Conservation (phyloP, 1,140 invertebrate species). For the Orchesella cincta region DNA sequence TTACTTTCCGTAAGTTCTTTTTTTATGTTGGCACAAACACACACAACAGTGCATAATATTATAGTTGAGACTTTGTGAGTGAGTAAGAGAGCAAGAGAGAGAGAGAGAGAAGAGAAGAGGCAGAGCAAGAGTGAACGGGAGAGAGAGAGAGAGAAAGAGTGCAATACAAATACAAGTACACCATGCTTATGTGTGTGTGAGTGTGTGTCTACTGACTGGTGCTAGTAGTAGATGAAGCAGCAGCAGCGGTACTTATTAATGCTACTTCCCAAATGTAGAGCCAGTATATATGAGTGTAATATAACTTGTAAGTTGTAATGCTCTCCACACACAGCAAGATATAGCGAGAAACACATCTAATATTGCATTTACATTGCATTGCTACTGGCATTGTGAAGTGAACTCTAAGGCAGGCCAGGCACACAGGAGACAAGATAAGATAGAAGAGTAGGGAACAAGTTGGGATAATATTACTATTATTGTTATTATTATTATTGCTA, state of each 20-base stretch:
- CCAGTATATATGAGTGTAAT: not conserved
- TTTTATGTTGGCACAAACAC: not conserved
- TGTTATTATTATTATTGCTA: conserved; percentile 27
- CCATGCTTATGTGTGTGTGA: no score
- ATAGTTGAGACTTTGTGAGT: no score
- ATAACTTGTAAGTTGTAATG: not conserved
- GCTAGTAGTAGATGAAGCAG: not conserved
- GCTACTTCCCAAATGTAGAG: not conserved
- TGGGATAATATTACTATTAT: conserved; percentile 29
- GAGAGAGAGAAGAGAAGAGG: no score
- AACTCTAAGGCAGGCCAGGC: not conserved
- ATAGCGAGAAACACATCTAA: no score
- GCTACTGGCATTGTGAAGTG: not conserved
- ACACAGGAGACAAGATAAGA: conserved; percentile 25
- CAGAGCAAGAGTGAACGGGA: no score
- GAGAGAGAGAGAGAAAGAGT: no score
- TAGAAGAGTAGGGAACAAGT: conserved; percentile 24
- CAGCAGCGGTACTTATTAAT: conserved; percentile 17
- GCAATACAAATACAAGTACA: no score
- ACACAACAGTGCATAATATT: no score
- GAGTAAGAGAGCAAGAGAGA: no score
- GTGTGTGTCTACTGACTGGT: no score
- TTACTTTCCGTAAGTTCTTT: no score
- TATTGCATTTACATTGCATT: not conserved
- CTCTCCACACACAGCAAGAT: not conserved